Percentiles rank a stretch among this genome's conserved stretches.
phyloP scores from a whole-genome alignment of 2,113 vertebrate species.

The Australoheros scitulus region DNA sequence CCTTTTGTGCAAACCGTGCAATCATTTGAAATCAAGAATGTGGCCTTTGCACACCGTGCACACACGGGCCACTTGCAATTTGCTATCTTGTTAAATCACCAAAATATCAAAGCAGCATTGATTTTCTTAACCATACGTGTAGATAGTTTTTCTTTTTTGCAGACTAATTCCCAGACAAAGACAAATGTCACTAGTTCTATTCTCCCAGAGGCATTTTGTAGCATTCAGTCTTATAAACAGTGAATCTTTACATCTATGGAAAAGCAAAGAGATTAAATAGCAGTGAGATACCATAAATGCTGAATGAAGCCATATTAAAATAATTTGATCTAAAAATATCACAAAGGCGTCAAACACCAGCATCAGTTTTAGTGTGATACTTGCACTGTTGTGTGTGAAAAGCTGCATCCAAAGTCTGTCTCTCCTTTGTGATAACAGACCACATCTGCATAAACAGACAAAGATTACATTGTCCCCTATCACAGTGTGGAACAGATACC shows the following conservation, averaged over 20 bases:
- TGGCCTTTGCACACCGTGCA: constrained; percentile 32
- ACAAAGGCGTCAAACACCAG: constrained; percentile 13
- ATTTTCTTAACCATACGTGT: constrained; percentile 10
- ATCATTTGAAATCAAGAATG: constrained; percentile 38
- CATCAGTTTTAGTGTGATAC: constrained; percentile 1
- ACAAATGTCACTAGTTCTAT: constrained; percentile 62
- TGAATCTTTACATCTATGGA: constrained; percentile 10
- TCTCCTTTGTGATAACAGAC: constrained; percentile 33
- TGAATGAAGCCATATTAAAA: constrained; percentile 30
- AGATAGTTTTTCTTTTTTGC: constrained; percentile 18
- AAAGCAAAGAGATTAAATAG: constrained; percentile 31
- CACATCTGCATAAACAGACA: constrained; percentile 52
- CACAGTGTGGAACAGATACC: constrained; percentile 39
- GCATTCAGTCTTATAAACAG: not conserved
- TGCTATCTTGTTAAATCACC: constrained; percentile 30
- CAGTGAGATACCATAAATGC: constrained; percentile 7
- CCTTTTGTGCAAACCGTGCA: constrained; percentile 6
- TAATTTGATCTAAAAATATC: constrained; percentile 17
- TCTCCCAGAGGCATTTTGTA: constrained; percentile 33
- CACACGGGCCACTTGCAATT: constrained; percentile 7
- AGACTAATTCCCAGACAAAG: constrained; percentile 30
- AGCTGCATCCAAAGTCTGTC: not conserved
- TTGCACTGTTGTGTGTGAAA: not conserved
- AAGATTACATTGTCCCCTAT: constrained; percentile 18
- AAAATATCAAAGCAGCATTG: constrained; percentile 23